Evolutionary conservation across 2,888 invertebrate genomes (phyloP), one percentile per base, ranked within the genome.

Genomic region (Nomada ferruginata): DNA sequence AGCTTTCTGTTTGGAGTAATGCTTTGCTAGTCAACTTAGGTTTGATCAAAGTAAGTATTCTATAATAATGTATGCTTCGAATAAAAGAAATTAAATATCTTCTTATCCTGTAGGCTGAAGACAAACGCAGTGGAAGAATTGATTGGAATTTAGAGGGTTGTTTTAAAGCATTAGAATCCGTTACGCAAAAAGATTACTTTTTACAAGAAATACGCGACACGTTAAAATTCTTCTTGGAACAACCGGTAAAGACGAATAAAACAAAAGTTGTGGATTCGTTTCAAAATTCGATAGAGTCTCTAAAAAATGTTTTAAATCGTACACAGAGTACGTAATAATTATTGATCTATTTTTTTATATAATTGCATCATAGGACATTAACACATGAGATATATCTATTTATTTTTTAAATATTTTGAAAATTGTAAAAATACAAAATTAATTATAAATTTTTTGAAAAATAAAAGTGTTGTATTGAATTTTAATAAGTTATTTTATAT

Each of bases 121-220:
- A 96, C 91, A 97, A 96, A 90, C 94, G 93, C 20, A 95, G 94
- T 85, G 83, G 86, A n/a, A 95, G 95, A 87, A 94, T 96, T 10
- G 94, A 95, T 0, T 96, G 96, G 95, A 95, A 96, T 73, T 92
- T 96, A 5, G 95, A 95, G 0, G 95, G 95, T 2, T 96, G 96
- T 84, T 95, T 96, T 85, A 90, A 94, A 11, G 94, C 95, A 0
- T 91, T 97, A 3, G 94, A 95, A 89, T 94, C 94, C 83, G 92
- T 95, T n/a, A 92, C 94, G 13, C 93, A 93, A 83, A 94, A 94
- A 89, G 93, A 94, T 73, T 95, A 95, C 89, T 94, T 96, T 85
- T 94, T 95, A 15, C 90, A 92, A 60, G 90, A 93, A 72, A 95
- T 95, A 11, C 94, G 93, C 87, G 94, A 94, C 79, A 94, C 95